Evolutionary conservation across 2,113 vertebrate species (phyloP), one percentile per base, ranked within the genome.

Genomic region (Ceyx cyanopectus): DNA sequence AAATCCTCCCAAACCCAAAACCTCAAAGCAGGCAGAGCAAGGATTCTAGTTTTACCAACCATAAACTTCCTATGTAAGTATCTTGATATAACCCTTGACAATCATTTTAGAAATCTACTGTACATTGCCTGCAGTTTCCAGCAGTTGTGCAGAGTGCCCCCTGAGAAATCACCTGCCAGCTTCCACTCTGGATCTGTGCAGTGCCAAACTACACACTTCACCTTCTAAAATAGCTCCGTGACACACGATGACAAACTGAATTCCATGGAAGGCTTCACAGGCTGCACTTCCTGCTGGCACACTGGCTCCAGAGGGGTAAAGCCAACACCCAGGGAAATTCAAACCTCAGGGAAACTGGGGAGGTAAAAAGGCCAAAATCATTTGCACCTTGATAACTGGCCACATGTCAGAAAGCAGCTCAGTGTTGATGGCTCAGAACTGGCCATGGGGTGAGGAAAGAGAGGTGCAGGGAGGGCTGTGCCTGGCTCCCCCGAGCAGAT

Each of bases 341-440:
- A 61, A 43, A 46, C 10, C 58, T 8, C 12, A 4, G 24, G 40
- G n/a, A 77, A 23, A 23, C 9, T 1, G 0, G 27, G 23, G 11
- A 46, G 14, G 14, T 48, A 26, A 48, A 57, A 57, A 81, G n/a
- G 29, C 37, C 22, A 18, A 58, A 23, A 14, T 34, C 18, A 34
- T 22, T 26, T 53, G 24, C 30, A 37, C 54, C 58, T 9, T 4
- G 66, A 4, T 46, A 58, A 30, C 26, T 16, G 24, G 1, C 8
- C 24, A 46, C 14, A 12, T 21, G 4, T 40, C 27, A 15, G 61
- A 40, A 6, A 67, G 66, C 53, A 37, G n/a, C 48, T 27, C 30
- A 2, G 7, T 5, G 8, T 6, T 5, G 23, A 19, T 10, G 3
- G 8, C 30, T 53, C 48, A 18, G 17, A 23, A 13, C 22, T 5